Evolutionary conservation across 1,140 invertebrate species (phyloP), one percentile per base, ranked within the genome.

Genomic region (Lordiphosa clarofinis): DNA sequence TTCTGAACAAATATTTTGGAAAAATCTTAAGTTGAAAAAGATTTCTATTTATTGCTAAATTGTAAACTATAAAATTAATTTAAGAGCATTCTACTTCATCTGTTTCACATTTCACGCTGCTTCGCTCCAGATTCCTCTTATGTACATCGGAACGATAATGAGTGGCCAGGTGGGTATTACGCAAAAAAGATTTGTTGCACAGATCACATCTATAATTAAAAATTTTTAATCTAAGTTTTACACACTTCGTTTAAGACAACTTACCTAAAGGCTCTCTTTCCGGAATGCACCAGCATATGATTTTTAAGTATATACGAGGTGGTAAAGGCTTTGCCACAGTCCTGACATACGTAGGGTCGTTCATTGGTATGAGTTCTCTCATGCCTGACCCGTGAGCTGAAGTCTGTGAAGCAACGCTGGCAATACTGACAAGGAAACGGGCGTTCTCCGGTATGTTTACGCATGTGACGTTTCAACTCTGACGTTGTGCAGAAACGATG

Each of bases 281-380:
- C 81, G 55, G 81, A 82, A 76, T 86, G 81, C 56, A 74, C 76
- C 1, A 86, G 47, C 74, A 86, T 76, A 38, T 86, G 81, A 44
- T 86, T 86, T 38, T 86, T 86, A 1, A 86, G 68, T 48, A 86
- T 81, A 47, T 86, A 81, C 19, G 63, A 90, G 62, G 91, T 91
- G 11, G 91, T 92, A 50, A 92, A 92, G 5, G 91, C 91, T 71
- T 92, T 92, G 9, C 91, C 91, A 57, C 91, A 92, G 52, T 90
- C 90, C 13, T 79, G 81, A 59, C 91, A 92, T 56, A 90, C 90
- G 60, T 91, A 92, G 3, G 91, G 91, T 8, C 91, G 78, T 59
- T 91, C 91, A 55, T 92, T 92, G 11, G 91, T 92, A 72, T 92
- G 91, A 43, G 91, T 92, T 8, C 91, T 62, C 38, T 86, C 81